phyloP scores from a whole-genome alignment of 2,888 invertebrate genomes.

The Agrochola lota region DNA sequence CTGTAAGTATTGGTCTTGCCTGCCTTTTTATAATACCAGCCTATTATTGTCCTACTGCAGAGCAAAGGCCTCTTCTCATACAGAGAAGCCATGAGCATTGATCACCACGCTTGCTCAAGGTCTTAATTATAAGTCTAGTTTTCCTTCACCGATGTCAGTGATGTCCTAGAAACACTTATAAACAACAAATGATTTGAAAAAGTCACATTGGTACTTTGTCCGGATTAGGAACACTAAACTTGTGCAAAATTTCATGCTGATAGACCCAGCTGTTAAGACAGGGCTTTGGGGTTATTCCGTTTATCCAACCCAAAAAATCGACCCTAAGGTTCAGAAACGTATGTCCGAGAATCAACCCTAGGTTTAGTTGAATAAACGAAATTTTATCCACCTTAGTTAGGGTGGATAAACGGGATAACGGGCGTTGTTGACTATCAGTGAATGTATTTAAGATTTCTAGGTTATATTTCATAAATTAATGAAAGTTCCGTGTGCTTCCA shows the following conservation, averaged over 20 bases:
- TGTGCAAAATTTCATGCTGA: neutral
- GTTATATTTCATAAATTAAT: neutral
- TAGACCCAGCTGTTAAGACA: neutral
- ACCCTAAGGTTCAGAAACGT: no score
- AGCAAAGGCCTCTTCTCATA: neutral
- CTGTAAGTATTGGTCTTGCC: slow-evolving; percentile 75
- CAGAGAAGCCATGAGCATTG: neutral
- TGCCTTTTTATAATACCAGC: neutral
- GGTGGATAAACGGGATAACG: no score
- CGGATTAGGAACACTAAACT: neutral
- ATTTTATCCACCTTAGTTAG: no score
- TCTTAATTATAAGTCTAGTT: neutral
- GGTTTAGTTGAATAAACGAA: no score
- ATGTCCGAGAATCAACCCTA: no score
- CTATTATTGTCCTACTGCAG: neutral
- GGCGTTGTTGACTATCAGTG: no score
- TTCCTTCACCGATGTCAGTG: neutral
- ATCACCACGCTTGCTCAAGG: neutral
- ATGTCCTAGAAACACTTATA: neutral
- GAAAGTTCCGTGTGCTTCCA: slow-evolving; percentile 69
- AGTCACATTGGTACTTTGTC: neutral
- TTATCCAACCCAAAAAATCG: no score
- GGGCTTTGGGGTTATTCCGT: no score
- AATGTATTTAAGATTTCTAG: neutral
- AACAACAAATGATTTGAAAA: neutral